Percentiles rank a stretch among this genome's conserved stretches.
These are phyloP conservation scores for Oenanthe melanoleuca DNA, from an alignment of 2,113 vertebrate genomes.

Conservation along the genomic window DNA sequence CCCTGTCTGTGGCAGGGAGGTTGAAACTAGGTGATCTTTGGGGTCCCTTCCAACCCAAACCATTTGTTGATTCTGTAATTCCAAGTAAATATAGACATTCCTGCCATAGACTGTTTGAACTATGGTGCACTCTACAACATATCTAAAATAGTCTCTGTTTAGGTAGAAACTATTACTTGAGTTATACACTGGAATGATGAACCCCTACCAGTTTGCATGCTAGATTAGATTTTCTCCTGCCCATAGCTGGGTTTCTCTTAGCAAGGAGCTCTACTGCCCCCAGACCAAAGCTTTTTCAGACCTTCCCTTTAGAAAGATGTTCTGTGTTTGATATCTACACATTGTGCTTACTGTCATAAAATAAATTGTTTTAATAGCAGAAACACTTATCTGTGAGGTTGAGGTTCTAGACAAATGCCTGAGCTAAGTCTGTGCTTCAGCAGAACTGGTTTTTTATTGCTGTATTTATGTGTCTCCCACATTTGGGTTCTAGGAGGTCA, in stretches of 20 bases:
- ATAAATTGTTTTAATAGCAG: background rate
- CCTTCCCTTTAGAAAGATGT: background rate
- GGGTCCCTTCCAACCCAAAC: background rate
- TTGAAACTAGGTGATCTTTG: background rate
- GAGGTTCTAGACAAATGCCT: background rate
- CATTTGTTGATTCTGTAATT: background rate
- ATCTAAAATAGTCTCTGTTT: background rate
- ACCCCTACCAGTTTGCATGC: background rate
- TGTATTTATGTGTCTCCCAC: background rate
- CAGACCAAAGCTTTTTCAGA: background rate
- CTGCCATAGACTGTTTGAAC: background rate
- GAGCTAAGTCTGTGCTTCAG: background rate
- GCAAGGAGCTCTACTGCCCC: background rate
- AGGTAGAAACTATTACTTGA: background rate
- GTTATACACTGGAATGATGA: background rate
- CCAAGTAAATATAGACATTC: background rate
- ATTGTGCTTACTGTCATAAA: background rate
- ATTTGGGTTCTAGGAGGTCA: background rate
- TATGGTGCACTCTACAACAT: background rate
- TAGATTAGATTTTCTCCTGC: background rate
- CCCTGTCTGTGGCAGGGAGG: background rate
- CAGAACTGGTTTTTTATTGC: background rate
- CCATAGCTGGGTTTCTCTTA: background rate
- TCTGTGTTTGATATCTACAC: background rate
- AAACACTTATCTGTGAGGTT: background rate